Evolutionary conservation across 2,113 vertebrate genomes (phyloP).

Genomic region (Trinectes maculatus): DNA sequence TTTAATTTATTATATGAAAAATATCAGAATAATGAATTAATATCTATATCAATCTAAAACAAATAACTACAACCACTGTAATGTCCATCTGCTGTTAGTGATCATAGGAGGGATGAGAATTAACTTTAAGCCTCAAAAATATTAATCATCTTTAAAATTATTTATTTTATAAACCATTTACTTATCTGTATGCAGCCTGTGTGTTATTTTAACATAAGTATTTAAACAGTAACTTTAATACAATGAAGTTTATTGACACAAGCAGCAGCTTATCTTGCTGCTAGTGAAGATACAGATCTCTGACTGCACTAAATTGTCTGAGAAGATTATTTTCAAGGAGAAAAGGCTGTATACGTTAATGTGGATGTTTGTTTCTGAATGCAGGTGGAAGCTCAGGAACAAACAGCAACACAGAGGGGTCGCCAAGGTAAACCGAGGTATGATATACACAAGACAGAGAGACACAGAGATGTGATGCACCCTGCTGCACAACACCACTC

Average conservation of each 20-base stretch:
- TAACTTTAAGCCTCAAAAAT: background rate
- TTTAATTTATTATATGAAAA: no score
- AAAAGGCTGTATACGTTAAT: background rate
- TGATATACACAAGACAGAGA: constrained; percentile 1
- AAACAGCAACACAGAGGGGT: constrained; percentile 15
- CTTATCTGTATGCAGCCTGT: background rate
- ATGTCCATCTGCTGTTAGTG: background rate
- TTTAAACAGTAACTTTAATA: no score
- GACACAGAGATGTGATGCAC: constrained; percentile 18
- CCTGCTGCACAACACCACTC: constrained; percentile 2
- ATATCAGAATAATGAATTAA: no score
- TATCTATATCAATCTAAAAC: no score
- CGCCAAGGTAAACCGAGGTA: constrained; percentile 9
- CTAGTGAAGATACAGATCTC: constrained; percentile 6
- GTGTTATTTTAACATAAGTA: background rate
- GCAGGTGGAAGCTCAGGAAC: constrained; percentile 7
- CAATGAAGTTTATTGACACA: no score
- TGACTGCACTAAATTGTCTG: constrained; percentile 8
- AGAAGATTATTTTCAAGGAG: background rate
- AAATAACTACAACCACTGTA: no score
- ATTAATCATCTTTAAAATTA: background rate
- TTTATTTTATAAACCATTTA: no score
- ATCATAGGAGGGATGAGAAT: background rate
- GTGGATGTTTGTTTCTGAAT: background rate
- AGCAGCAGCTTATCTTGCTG: background rate